These are phyloP conservation scores for Monodelphis domestica DNA, from an alignment of 2,797 vertebrate species.

Conservation along the genomic window DNA sequence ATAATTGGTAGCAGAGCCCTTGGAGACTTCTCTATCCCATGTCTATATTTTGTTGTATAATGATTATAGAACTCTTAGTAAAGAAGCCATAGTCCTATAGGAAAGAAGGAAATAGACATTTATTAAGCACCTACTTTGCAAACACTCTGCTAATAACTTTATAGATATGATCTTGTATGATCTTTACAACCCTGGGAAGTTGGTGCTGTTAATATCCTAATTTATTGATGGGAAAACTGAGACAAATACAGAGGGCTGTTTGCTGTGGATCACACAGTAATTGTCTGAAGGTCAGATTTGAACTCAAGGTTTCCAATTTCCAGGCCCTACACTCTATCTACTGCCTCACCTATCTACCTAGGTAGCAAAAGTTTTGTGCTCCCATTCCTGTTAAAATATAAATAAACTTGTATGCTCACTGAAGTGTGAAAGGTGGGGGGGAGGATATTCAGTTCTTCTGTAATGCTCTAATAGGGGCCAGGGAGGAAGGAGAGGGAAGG, in stretches of 20 bases:
- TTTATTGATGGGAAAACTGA: neutral
- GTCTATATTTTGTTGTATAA: neutral
- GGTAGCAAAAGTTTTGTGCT: neutral
- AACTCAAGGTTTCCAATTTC: neutral
- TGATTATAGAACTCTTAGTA: neutral
- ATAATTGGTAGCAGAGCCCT: neutral
- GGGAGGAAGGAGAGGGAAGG: neutral
- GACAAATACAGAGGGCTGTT: neutral
- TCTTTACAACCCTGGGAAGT: neutral
- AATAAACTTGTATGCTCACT: neutral
- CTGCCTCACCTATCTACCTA: neutral
- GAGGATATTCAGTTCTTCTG: neutral
- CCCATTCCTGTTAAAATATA: neutral
- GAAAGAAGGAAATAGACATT: neutral
- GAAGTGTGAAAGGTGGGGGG: neutral
- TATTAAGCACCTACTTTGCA: too few relatives aligned
- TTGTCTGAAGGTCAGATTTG: neutral
- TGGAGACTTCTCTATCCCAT: neutral
- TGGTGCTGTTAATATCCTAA: neutral
- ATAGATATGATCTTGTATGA: too few relatives aligned
- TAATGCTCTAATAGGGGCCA: neutral
- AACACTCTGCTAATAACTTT: too few relatives aligned
- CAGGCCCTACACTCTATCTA: neutral
- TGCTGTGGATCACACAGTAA: neutral
- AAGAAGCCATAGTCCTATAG: neutral